Percentiles rank a stretch among this genome's conserved stretches.
Evolutionary conservation across 1,140 invertebrate species (phyloP).

Genomic region (Drosophila bifasciata): DNA sequence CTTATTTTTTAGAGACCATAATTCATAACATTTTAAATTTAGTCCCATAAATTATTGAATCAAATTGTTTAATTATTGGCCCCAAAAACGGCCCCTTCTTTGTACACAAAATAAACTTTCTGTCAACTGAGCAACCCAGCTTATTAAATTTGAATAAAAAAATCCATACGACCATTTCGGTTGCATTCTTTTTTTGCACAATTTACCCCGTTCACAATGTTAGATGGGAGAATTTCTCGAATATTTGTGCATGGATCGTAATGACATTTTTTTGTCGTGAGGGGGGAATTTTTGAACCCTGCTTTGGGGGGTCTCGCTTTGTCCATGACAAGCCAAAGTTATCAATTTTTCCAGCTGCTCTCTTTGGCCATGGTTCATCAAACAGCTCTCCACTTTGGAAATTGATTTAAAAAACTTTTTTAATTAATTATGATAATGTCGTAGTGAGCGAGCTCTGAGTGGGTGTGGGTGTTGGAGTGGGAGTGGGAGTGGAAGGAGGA

Average conservation of each 20-base stretch:
- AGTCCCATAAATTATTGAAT: no score
- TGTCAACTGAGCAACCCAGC: constrained; percentile 7
- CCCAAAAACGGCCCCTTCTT: no score
- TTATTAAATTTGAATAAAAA: constrained; percentile 21
- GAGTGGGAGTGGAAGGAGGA: no score
- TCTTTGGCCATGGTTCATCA: constrained; percentile 68
- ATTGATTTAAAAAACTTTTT: constrained; percentile 82
- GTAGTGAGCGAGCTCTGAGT: constrained; percentile 39
- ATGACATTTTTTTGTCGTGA: constrained; percentile 26
- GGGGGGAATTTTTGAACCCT: constrained; percentile 22
- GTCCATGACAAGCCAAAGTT: constrained; percentile 51
- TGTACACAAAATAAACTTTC: not conserved
- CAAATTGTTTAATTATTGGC: no score
- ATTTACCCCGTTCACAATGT: constrained; percentile 14
- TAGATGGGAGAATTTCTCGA: constrained; percentile 22
- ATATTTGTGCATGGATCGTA: constrained; percentile 29
- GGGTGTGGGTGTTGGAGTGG: not conserved
- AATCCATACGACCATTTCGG: not conserved
- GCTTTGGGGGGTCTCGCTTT: constrained; percentile 1
- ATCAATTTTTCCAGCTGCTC: constrained; percentile 46
- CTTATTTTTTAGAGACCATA: no score
- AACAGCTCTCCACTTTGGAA: constrained; percentile 64
- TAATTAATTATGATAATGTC: constrained; percentile 82
- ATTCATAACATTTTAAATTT: no score
- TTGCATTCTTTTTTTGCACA: not conserved